Evolutionary conservation across 2,888 invertebrate species (phyloP), one percentile per base, ranked within the genome.

Genomic region (Drosophila rubida): DNA sequence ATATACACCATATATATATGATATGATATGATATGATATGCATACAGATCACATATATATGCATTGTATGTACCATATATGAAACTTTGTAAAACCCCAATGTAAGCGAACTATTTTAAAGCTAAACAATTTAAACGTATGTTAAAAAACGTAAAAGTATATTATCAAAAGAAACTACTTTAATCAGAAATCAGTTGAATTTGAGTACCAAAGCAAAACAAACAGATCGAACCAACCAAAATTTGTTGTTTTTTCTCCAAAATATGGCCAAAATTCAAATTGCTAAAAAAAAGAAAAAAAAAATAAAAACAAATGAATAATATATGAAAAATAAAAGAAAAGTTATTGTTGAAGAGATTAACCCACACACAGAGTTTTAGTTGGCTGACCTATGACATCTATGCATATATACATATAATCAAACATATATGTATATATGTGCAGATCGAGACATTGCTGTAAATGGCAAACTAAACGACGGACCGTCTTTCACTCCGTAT

Each of bases 261-360:
- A 54, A 67, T 66, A 65, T 68, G 72, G 78, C 78, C 81, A 64
- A 69, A 55, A 64, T 73, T 65, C 16, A 35, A 50, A 54, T 62
- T 54, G 32, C 51, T 64, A 22, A 30, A 66, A 72, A 16, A 46
- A 59, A 16, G 42, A 59, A 55, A 58, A 35, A 45, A 50, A 65
- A 46, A 30, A 30, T 11, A 30, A 14, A 49, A 60, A 13, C n/a
- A n/a, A 57, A 54, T 42, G 19, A 32, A 32, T 48, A 44, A 53
- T 35, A 35, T n/a, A 37, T 37, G 14, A 46, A 70, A 63, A 57
- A 59, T 51, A 30, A 14, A 49, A 60, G n/a, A 57, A 55, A 64
- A 51, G 39, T 44, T 53, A 25, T 73, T 75, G 66, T 63, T 89
- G 91, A 90, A 91, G 90, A 91, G 91, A 91, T 91, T 90, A 89